Base-by-base conservation (phyloP, 2,113 vertebrate genomes). In the Sorex araneus region DNA sequence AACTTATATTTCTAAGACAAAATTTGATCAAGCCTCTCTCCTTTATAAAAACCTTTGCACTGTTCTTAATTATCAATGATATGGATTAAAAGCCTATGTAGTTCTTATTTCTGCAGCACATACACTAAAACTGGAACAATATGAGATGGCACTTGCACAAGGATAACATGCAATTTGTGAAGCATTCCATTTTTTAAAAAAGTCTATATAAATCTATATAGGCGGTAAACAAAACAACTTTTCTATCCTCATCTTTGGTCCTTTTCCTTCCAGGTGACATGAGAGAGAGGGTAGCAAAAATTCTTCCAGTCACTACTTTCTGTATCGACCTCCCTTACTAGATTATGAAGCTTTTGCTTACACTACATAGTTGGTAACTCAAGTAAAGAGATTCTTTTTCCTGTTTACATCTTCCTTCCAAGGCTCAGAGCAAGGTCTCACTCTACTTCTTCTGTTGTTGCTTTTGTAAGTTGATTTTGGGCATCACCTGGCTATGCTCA, bases 1-100 rank as follows among this genome's bases (percentile, higher is more conserved):
- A 71, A 60, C 43, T 43, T 78, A 54, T 75, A 93, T 93, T 92
- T 83, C 85, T 85, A 54, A 85, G 74, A 71, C 19, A 87, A 77
- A 60, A 89, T 66, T 23, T 34, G 54, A 77, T 27, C 32, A 91
- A 91, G 11, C 7, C 18, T 45, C 16, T 63, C 3, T 82, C 57
- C 40, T 25, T 32, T 45, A 73, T 43, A 54, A 80, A 84, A 91
- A 71, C 23, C 28, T 60, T 82, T 64, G 28, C 32, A 19, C 64
- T 60, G 40, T n/a, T 87, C 23, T 57, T 40, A 6, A 12, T 40
- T 60, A 16, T 21, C 18, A 47, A 30, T 1, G 2, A 70, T 7
- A 36, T 8, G 57, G 16, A 50, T 63, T 36, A 12, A 34, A n/a
- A 74, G 32, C 45, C 54, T 36, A 78, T 25, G 12, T 30, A 40